Evolutionary conservation across 2,113 vertebrate species (phyloP).

Genomic region (Myrmophylax atrothorax): DNA sequence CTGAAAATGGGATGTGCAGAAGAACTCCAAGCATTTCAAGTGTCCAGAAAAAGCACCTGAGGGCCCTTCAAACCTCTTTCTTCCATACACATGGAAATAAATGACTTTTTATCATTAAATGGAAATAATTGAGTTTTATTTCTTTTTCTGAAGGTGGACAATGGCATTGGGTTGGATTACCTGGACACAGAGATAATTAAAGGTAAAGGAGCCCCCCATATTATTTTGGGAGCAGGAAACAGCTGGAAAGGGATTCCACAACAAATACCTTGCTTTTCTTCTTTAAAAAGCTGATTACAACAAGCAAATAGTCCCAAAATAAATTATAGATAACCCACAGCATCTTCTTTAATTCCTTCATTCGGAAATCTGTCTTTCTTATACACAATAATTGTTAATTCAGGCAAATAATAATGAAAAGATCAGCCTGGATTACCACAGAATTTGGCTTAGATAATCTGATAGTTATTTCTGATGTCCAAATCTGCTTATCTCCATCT

Average conservation of each 20-base stretch:
- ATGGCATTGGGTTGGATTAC: not conserved
- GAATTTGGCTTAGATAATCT: not conserved
- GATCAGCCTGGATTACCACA: not conserved
- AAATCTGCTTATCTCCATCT: not conserved
- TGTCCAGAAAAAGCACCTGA: not conserved
- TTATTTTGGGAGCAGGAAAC: not conserved
- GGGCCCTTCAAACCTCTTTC: not conserved
- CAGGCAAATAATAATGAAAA: not conserved
- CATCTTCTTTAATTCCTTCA: not conserved
- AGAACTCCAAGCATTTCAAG: not conserved
- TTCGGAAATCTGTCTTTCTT: not conserved
- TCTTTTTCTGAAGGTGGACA: not conserved
- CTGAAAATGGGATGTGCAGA: not conserved
- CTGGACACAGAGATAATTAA: not conserved
- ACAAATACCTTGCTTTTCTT: not conserved
- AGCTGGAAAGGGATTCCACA: not conserved
- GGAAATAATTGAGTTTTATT: not conserved
- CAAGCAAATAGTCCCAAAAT: not conserved
- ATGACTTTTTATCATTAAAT: not conserved
- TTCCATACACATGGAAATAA: rapidly evolving
- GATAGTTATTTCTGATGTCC: not conserved
- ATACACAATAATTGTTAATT: not conserved
- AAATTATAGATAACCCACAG: not conserved
- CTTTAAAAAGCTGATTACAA: not conserved
- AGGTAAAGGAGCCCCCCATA: not conserved